phyloP scores from a whole-genome alignment of 2,888 invertebrate genomes.

The Eledona agricola region DNA sequence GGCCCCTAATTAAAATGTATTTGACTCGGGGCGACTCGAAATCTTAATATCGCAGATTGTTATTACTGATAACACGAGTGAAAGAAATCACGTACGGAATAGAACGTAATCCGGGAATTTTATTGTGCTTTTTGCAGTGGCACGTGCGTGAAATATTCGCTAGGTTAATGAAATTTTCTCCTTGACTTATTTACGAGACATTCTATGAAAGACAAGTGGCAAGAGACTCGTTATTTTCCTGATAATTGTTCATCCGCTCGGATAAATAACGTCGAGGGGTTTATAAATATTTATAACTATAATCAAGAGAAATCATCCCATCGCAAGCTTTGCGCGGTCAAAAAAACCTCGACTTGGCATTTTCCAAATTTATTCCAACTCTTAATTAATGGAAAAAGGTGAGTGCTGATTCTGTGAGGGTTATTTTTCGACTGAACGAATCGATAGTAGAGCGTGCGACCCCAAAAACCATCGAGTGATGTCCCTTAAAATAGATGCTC shows the following conservation, averaged over 20 bases:
- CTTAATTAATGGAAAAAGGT: too few species aligned
- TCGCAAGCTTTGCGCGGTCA: too few species aligned
- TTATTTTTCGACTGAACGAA: too few species aligned
- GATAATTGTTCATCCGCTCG: constrained; percentile 17
- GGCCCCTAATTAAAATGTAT: too few species aligned
- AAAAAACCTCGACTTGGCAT: too few species aligned
- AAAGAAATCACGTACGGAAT: too few species aligned
- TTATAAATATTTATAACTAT: constrained; percentile 24
- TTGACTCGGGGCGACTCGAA: too few species aligned
- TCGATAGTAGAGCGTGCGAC: constrained; percentile 12
- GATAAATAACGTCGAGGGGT: constrained; percentile 3
- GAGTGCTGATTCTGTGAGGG: too few species aligned
- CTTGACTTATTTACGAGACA: constrained; percentile 13
- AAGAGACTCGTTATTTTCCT: too few species aligned
- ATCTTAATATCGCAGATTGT: too few species aligned
- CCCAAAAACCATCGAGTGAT: constrained; percentile 14
- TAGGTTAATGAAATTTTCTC: constrained; percentile 9
- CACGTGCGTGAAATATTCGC: constrained; percentile 3
- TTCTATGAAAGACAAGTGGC: constrained; percentile 13
- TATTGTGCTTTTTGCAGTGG: background rate
- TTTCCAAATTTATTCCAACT: too few species aligned
- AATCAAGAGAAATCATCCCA: constrained; percentile 8
- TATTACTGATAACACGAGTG: too few species aligned
- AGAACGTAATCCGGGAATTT: background rate
- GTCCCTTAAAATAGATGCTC: constrained; percentile 13